phyloP scores from a whole-genome alignment of 1,140 invertebrate genomes.

The Brachionus plicatilis region DNA sequence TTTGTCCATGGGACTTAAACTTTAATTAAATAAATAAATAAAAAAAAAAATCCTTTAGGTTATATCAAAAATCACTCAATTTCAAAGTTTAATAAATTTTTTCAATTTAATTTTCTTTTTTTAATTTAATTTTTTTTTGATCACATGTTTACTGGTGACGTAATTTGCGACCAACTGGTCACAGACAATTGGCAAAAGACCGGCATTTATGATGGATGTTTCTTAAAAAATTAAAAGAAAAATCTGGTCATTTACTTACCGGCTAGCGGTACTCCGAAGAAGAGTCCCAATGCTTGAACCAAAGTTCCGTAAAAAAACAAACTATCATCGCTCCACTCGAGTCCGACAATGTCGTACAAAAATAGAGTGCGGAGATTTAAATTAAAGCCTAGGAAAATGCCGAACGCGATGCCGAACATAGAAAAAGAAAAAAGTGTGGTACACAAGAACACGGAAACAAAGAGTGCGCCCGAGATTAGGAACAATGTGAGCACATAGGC shows the following conservation, averaged over 20 bases:
- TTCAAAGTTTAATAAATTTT: too few relatives aligned
- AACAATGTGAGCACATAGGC: conserved; percentile 8
- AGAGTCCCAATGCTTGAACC: neutral
- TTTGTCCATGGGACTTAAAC: too few relatives aligned
- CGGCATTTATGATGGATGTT: neutral
- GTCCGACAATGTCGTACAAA: conserved; percentile 14
- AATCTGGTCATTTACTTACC: neutral
- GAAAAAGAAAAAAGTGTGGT: conserved; percentile 28
- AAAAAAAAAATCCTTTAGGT: too few relatives aligned
- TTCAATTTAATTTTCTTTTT: too few relatives aligned
- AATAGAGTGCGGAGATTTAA: conserved; percentile 22
- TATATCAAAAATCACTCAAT: too few relatives aligned
- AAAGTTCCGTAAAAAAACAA: conserved; percentile 17
- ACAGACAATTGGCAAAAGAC: too few relatives aligned
- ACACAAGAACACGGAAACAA: neutral
- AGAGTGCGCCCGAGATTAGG: neutral
- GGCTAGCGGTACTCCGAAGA: neutral
- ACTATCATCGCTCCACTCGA: conserved; percentile 35
- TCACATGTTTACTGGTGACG: too few relatives aligned
- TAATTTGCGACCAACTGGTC: too few relatives aligned
- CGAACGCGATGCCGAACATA: conserved; percentile 8
- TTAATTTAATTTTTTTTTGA: too few relatives aligned
- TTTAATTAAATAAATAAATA: too few relatives aligned
- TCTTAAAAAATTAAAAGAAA: neutral
- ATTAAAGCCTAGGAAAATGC: neutral